Evolutionary conservation across 2,888 invertebrate genomes (phyloP), one percentile per base, ranked within the genome.

Genomic region (Cataglyphis albicans): DNA sequence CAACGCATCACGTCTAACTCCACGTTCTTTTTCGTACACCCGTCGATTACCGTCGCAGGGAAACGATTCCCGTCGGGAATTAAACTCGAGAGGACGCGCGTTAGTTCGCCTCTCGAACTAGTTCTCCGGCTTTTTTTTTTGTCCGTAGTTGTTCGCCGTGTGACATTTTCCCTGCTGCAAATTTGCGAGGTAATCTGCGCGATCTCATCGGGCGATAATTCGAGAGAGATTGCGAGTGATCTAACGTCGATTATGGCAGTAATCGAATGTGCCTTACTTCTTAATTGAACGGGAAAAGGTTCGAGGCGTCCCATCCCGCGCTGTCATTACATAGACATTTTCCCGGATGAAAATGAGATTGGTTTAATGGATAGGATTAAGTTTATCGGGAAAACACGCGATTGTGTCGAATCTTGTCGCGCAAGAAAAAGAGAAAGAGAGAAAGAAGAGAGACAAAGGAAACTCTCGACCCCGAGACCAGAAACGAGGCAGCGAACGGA

Each of bases 21-120:
- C 35, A 61, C 41, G 64, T 55, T 21, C 55, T 72, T 80, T 80
- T 61, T 61, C 61, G 68, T 72, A 64, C 52, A 72, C 65, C 84
- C 65, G 84, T 68, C 83, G 88, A 88, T 89, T 85, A 87, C 81
- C 38, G 21, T 21, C 21, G 21, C 21, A n/a, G 35, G 52, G 61
- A 67, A 81, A 29, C 76, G 86, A 85, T 87, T 80, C 65, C 78
- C 81, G 32, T 9, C 3, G 85, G 81, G 82, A 74, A 75, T 83
- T 65, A 75, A 81, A 65, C 55, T 76, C 61, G 48, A 73, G 48
- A 73, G 59, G 57, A 41, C 55, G 29, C 64, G 68, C 55, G 32
- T 74, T 63, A 82, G 68, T 63, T 68, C 82, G 48, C 12, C 59
- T 59, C 80, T 38, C 80, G 65, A 81, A 65, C 78, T 78, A 74